Conservation (phyloP, 2,113 vertebrate genomes). For the Nycticorax nycticorax region DNA sequence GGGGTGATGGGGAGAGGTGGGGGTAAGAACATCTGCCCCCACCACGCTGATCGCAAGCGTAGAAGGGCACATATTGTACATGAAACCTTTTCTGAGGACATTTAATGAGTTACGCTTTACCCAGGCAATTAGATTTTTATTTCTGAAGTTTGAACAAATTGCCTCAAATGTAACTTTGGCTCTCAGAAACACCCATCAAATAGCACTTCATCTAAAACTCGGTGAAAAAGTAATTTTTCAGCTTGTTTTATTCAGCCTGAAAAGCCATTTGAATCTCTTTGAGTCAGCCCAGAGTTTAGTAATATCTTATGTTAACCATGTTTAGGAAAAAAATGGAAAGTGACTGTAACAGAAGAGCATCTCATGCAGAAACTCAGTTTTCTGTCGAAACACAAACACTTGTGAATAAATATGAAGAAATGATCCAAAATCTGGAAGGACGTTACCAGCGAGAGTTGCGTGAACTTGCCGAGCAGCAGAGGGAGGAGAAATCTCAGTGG, state of each 20-base stretch:
- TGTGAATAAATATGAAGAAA: conserved; percentile 73
- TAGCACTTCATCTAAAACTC: neutral
- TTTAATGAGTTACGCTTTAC: neutral
- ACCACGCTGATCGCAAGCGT: neutral
- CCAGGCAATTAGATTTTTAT: neutral
- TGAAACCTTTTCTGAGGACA: neutral
- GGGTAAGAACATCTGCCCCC: neutral
- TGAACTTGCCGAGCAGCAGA: conserved; percentile 69
- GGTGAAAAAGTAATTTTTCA: neutral
- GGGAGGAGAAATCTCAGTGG: conserved; percentile 79
- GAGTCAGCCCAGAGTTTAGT: conserved; percentile 52
- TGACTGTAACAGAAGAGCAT: conserved; percentile 84
- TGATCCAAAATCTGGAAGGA: conserved; percentile 74
- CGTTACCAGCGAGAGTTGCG: conserved; percentile 74
- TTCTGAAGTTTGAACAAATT: neutral
- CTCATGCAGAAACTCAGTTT: conserved; percentile 80
- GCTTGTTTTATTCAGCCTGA: neutral
- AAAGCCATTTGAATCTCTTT: conserved; percentile 19
- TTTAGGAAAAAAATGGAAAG: conserved; percentile 87
- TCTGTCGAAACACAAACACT: conserved; percentile 78
- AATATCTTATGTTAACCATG: conserved; percentile 79
- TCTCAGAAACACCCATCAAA: neutral
- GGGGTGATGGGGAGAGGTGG: neutral
- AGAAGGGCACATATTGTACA: neutral
- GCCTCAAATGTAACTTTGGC: neutral